These are phyloP conservation scores for Leucosticte australis DNA, from an alignment of 2,113 vertebrate species.

Conservation along the genomic window DNA sequence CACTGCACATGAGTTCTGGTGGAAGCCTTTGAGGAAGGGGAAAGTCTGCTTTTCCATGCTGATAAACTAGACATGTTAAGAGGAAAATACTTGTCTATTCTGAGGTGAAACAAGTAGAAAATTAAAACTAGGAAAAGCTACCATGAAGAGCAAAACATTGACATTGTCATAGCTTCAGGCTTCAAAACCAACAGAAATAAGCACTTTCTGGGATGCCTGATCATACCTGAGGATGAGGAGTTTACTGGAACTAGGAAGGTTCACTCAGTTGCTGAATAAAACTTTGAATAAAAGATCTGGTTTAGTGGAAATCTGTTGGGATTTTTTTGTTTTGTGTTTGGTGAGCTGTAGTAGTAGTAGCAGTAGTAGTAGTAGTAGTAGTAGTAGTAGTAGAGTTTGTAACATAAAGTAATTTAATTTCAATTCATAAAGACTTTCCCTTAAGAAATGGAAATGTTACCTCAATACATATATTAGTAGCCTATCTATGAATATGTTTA, in stretches of 20 bases:
- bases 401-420: neutral
- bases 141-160: neutral
- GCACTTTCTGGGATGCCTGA: neutral
- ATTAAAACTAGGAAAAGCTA: neutral
- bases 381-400: neutral
- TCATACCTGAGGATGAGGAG: neutral
- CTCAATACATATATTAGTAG: neutral
- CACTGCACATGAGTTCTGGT: neutral
- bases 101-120: neutral
- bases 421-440: neutral
- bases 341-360: neutral
- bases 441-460: neutral
- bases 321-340: neutral
- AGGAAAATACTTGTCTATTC: neutral
- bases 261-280: neutral
- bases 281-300: neutral
- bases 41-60: neutral
- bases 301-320: neutral
- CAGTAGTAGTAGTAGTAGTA: neutral
- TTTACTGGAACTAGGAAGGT: neutral
- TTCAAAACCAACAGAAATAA: neutral
- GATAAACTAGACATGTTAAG: neutral
- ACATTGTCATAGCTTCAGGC: neutral
- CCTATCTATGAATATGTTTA: neutral
- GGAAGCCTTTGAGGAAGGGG: neutral